Evolutionary conservation across 30 jellyfish, hydroid and myxozoan species (phyloP).

Genomic region (Cassiopea xamachana): DNA sequence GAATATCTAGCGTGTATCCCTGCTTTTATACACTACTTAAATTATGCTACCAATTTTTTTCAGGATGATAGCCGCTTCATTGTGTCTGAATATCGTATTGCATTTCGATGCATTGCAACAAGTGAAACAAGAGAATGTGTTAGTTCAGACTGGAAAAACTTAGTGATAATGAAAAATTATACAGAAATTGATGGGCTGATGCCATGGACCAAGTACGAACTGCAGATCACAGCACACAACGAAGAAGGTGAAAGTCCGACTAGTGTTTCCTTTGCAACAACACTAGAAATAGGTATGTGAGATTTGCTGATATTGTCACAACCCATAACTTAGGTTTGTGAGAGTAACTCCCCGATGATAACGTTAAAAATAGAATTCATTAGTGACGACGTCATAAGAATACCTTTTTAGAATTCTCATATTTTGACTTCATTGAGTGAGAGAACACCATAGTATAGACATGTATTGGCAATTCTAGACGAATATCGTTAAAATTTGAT

Average conservation of each 20-base stretch:
- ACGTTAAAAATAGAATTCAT: too few relatives aligned
- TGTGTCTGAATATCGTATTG: conserved; percentile 37
- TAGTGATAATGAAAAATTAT: neutral
- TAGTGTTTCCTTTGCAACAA: neutral
- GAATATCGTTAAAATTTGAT: too few relatives aligned
- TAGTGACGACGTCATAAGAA: too few relatives aligned
- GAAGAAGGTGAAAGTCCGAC: conserved; percentile 44
- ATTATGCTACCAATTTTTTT: neutral
- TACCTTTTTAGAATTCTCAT: too few relatives aligned
- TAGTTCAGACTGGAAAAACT: neutral
- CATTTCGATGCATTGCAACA: conserved; percentile 38
- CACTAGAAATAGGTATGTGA: conserved; percentile 58
- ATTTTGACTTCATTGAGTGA: too few relatives aligned
- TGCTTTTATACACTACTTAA: too few relatives aligned
- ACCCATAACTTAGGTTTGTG: too few relatives aligned
- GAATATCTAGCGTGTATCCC: too few relatives aligned
- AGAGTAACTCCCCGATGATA: too few relatives aligned
- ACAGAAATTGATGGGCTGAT: conserved; percentile 10
- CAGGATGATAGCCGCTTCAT: conserved; percentile 24
- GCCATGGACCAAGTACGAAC: conserved; percentile 65
- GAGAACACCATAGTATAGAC: too few relatives aligned
- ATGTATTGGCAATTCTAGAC: too few relatives aligned
- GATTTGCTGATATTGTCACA: neutral
- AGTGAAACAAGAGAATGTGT: conserved; percentile 50
- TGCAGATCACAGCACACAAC: conserved; percentile 42